A percentile compares a stretch with the other conserved stretches of the same genome.
phyloP scores from a whole-genome alignment of 1,140 invertebrate species.

The Cherax quadricarinatus region DNA sequence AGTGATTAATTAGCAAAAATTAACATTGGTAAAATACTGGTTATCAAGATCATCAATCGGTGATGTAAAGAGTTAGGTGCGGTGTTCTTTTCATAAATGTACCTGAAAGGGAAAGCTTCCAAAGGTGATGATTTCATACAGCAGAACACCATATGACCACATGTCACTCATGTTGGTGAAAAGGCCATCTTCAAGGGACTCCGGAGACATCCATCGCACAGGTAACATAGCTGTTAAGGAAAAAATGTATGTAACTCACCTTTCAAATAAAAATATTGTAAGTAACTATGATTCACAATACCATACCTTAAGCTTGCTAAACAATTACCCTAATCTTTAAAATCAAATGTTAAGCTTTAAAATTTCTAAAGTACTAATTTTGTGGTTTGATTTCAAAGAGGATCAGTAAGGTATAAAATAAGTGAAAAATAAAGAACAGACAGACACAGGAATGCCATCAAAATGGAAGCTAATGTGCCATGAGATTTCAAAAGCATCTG shows the following conservation, averaged over 20 bases:
- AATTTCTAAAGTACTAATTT: too few species aligned
- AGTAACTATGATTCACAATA: neutral
- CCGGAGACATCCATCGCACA: constrained; percentile 95
- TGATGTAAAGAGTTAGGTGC: too few species aligned
- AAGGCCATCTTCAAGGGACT: constrained; percentile 87
- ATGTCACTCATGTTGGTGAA: constrained; percentile 91
- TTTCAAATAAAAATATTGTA: neutral
- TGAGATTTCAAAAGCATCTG: too few species aligned
- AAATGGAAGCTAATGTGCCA: too few species aligned
- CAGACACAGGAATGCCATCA: too few species aligned
- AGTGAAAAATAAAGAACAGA: too few species aligned
- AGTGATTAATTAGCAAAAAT: too few species aligned
- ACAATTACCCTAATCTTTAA: neutral
- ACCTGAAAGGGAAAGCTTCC: constrained; percentile 92
- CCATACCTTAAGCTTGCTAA: neutral
- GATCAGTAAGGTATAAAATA: too few species aligned
- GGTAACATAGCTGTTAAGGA: constrained; percentile 84
- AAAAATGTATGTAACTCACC: neutral
- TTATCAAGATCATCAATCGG: too few species aligned
- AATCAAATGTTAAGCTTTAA: too few species aligned
- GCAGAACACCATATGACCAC: constrained; percentile 90
- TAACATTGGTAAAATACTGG: too few species aligned
- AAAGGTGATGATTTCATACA: constrained; percentile 92
- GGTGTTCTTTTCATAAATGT: neutral
- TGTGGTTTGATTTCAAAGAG: too few species aligned